Base-by-base conservation (phyloP, 2,888 invertebrate genomes). In the Plusia festucae region DNA sequence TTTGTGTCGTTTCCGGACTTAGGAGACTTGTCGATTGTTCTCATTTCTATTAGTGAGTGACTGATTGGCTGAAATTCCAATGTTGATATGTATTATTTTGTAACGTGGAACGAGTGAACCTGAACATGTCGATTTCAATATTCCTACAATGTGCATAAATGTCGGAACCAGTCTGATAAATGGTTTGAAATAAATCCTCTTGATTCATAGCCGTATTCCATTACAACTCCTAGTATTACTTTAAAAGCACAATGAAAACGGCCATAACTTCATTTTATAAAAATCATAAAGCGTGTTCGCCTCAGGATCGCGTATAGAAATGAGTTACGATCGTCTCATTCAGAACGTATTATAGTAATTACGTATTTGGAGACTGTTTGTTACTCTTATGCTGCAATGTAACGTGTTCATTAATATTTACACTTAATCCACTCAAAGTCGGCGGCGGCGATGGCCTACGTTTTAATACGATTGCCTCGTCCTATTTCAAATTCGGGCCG, bases 401-500 rank as follows among this genome's bases (percentile, higher is more conserved):
- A 11, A 20, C 46, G 20, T 20, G 46, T 18, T 49, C 46, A 49
- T 49, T 49, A 49, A 49, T 49, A 56, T 61, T 52, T 40, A 34
- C 30, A 11, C 44, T 40, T 40, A 40, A 65, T 53, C 34, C 46
- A 55, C 34, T 32, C 34, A 11, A 46, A 34, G 32, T 32, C 59
- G n/a, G 20, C 22, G 20, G 18, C 11, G 49, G 54, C 34, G 46
- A n/a, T n/a, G 52, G 63, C 69, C 68, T 72, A 68, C 67, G 68
- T 73, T 82, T 82, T 86, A 83, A 84, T 84, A 80, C 81, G 79
- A 84, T 85, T 79, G 82, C 77, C 72, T 70, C 75, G 81, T 68
- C 81, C 83, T 82, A 84, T 83, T 87, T 86, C 70, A 73, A 76
- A 83, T 82, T 83, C 79, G 77, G 81, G 73, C 75, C 79, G 78